Conservation (phyloP, 2,888 invertebrate genomes). For the Tanaodytes sp. region DNA sequence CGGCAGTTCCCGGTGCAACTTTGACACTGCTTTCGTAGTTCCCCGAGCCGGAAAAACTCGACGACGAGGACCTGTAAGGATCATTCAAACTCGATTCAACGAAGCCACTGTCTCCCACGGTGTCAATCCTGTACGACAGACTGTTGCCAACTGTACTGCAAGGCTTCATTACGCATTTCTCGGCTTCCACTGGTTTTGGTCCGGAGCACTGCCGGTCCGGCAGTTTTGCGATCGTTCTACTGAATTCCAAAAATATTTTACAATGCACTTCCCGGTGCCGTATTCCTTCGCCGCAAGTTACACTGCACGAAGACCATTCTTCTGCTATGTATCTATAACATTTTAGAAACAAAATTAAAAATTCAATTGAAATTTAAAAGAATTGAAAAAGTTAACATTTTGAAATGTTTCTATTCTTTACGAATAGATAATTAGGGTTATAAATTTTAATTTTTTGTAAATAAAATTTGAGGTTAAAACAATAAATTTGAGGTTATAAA, state of each 20-base stretch:
- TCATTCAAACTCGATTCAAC: slow-evolving; percentile 70
- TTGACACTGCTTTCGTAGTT: slow-evolving; percentile 74
- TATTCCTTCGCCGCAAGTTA: slow-evolving; percentile 91
- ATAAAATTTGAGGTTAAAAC: too few species aligned
- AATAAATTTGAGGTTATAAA: too few species aligned
- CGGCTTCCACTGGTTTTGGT: slow-evolving; percentile 85
- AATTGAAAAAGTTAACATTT: too few species aligned
- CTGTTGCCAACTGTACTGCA: slow-evolving; percentile 75
- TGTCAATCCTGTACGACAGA: slow-evolving; percentile 69
- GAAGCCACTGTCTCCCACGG: slow-evolving; percentile 71
- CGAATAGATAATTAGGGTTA: too few species aligned
- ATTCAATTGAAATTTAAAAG: too few species aligned
- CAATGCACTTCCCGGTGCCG: slow-evolving; percentile 92
- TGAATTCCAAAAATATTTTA: slow-evolving; percentile 94
- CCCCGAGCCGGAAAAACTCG: slow-evolving; percentile 56
- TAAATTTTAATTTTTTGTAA: too few species aligned
- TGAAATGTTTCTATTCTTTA: too few species aligned
- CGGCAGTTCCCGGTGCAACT: slow-evolving; percentile 80
- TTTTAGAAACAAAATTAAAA: background rate
- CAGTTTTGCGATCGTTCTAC: slow-evolving; percentile 88
- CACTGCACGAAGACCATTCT: slow-evolving; percentile 94
- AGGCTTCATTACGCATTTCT: slow-evolving; percentile 85
- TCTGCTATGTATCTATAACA: slow-evolving; percentile 88
- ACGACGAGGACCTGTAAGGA: slow-evolving; percentile 65
- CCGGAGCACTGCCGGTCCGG: slow-evolving; percentile 92